A percentile compares a stretch with the other conserved stretches of the same genome.
Conservation (phyloP, 2,888 invertebrate species). For the Macrophya alboannulata region DNA sequence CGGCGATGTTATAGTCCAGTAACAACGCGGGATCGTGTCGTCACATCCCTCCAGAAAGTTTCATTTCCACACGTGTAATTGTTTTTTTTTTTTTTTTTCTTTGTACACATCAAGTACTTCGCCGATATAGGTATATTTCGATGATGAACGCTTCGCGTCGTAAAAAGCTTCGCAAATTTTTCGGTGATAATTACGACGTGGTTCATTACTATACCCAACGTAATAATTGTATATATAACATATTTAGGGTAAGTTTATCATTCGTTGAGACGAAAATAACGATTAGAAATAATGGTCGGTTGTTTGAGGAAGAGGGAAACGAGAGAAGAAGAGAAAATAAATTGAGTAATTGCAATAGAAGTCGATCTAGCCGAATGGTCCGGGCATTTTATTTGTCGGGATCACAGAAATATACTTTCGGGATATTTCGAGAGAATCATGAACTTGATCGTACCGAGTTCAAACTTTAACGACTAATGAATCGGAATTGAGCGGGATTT, state of each 20-base stretch:
- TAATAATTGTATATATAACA: conserved; percentile 62
- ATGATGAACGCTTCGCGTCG: too few relatives aligned
- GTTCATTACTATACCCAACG: conserved; percentile 31
- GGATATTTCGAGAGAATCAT: background rate
- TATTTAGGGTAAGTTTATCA: conserved; percentile 64
- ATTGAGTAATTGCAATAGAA: background rate
- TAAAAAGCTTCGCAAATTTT: too few relatives aligned
- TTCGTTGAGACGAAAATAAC: background rate
- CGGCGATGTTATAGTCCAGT: conserved; percentile 72
- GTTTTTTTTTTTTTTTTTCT: too few relatives aligned
- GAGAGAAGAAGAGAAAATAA: too few relatives aligned
- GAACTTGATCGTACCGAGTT: background rate
- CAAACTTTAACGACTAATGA: background rate
- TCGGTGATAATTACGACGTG: too few relatives aligned
- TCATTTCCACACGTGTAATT: too few relatives aligned
- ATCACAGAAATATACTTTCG: too few relatives aligned
- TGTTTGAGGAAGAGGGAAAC: too few relatives aligned
- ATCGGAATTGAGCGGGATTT: background rate
- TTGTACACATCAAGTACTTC: too few relatives aligned
- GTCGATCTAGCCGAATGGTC: background rate
- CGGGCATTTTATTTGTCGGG: background rate
- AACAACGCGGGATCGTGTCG: conserved; percentile 64
- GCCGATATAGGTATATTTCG: too few relatives aligned
- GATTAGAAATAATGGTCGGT: background rate
- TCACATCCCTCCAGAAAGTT: background rate